Evolutionary conservation across 92 coral and sea anemone genomes (phyloP).

Genomic region (Palythoa heliodiscus): DNA sequence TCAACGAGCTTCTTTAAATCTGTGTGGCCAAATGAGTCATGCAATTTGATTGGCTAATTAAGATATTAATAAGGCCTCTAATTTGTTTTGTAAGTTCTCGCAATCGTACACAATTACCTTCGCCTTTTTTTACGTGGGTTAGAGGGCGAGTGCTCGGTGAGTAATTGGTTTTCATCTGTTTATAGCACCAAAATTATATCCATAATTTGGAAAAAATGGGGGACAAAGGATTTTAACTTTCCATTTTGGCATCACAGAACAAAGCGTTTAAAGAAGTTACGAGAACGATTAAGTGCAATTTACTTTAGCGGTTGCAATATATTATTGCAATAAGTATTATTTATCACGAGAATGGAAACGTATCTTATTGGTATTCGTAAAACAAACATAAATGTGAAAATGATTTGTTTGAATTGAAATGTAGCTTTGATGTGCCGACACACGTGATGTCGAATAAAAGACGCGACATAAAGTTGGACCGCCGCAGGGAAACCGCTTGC

Average conservation of each 20-base stretch:
- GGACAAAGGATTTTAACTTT: not conserved
- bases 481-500: constrained; percentile 41
- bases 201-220: not conserved
- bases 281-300: not conserved
- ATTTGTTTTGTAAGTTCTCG: constrained; percentile 72
- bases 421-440: constrained; percentile 81
- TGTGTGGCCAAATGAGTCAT: constrained; percentile 55
- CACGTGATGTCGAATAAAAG: constrained; percentile 51
- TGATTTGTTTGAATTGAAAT: constrained; percentile 61
- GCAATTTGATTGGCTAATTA: constrained; percentile 67
- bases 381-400: constrained; percentile 62
- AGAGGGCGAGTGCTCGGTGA: constrained; percentile 29
- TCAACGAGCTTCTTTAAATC: constrained; percentile 51
- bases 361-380: constrained; percentile 61
- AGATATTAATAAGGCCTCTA: constrained; percentile 78
- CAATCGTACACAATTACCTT: constrained; percentile 61
- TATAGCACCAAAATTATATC: not conserved
- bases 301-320: constrained; percentile 9
- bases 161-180: constrained; percentile 31
- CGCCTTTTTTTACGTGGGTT: constrained; percentile 43
- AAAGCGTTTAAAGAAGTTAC: not conserved
- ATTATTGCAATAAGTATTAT: constrained; percentile 24
- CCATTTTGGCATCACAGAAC: not conserved
- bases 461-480: constrained; percentile 28
- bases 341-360: constrained; percentile 49